These are phyloP conservation scores for Trypoxylon attenuatum DNA, from an alignment of 2,888 invertebrate genomes.

Conservation along the genomic window DNA sequence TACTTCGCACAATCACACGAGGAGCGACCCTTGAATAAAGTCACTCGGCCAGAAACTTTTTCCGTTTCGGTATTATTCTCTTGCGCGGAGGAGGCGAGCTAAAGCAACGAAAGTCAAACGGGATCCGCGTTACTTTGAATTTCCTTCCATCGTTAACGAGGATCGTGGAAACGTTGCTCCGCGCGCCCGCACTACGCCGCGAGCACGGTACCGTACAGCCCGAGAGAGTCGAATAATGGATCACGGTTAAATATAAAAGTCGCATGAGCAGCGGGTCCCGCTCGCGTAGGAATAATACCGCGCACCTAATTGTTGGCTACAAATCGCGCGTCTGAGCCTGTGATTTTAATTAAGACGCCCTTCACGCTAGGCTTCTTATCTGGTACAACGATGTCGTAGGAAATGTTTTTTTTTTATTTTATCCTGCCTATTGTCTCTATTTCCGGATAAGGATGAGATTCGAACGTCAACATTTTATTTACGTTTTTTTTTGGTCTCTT, in stretches of 20 bases:
- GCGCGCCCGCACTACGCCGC: too few species aligned
- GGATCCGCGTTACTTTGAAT: not conserved
- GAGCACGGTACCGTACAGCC: too few species aligned
- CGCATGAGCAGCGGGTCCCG: too few species aligned
- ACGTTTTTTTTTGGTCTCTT: too few species aligned
- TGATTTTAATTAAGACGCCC: not conserved
- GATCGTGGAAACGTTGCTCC: not conserved
- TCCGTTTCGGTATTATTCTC: not conserved
- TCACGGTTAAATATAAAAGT: too few species aligned
- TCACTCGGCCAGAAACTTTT: not conserved
- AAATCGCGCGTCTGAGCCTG: not conserved
- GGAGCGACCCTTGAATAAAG: not conserved
- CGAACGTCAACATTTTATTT: too few species aligned
- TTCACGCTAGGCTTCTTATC: constrained; percentile 9
- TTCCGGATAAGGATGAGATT: too few species aligned
- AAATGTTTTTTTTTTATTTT: not conserved
- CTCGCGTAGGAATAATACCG: too few species aligned
- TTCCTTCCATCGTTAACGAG: not conserved
- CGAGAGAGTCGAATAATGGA: too few species aligned
- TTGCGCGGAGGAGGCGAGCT: not conserved
- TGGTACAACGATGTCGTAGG: constrained; percentile 1
- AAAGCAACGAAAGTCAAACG: not conserved
- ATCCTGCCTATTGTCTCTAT: too few species aligned
- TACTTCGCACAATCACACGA: not conserved
- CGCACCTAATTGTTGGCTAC: not conserved